Percentiles rank a stretch among this genome's conserved stretches.
Evolutionary conservation across 1,140 invertebrate species (phyloP).

Genomic region (Drosophila lacteicornis): DNA sequence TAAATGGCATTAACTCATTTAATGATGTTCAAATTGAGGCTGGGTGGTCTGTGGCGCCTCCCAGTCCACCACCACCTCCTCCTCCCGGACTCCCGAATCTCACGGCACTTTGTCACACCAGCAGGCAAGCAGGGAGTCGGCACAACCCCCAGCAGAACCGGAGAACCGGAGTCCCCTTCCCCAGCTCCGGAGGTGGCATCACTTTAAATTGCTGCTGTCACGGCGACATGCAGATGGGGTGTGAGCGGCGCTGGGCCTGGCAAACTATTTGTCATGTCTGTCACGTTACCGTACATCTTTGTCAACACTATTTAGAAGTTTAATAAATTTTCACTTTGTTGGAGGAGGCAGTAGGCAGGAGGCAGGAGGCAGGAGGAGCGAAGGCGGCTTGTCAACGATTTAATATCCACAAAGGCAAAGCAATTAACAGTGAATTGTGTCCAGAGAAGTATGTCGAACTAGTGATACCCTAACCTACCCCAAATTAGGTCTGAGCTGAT

Average conservation of each 20-base stretch:
- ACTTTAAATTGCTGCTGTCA: conserved; percentile 81
- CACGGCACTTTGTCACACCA: conserved; percentile 55
- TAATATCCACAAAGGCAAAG: conserved; percentile 47
- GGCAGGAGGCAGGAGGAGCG: neutral
- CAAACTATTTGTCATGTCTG: conserved; percentile 80
- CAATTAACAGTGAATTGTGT: neutral
- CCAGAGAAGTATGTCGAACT: too few relatives aligned
- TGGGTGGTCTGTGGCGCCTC: conserved; percentile 45
- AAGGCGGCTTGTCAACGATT: conserved; percentile 48
- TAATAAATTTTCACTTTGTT: conserved; percentile 76
- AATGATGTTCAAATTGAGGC: conserved; percentile 76
- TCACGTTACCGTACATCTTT: conserved; percentile 80
- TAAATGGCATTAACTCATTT: conserved; percentile 81
- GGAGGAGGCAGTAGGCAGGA: neutral
- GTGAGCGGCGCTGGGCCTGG: neutral
- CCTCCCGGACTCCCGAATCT: conserved; percentile 5
- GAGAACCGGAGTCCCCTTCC: conserved; percentile 9
- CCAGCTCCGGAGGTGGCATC: conserved; percentile 30
- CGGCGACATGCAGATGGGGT: conserved; percentile 37
- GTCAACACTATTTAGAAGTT: conserved; percentile 80
- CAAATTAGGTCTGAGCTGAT: too few relatives aligned
- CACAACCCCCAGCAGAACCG: conserved; percentile 25
- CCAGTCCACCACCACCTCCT: neutral
- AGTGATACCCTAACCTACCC: too few relatives aligned
- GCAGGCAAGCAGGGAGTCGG: neutral